Evolutionary conservation across 1,140 invertebrate species (phyloP), one percentile per base, ranked within the genome.

Genomic region (Diachasma alloeum): DNA sequence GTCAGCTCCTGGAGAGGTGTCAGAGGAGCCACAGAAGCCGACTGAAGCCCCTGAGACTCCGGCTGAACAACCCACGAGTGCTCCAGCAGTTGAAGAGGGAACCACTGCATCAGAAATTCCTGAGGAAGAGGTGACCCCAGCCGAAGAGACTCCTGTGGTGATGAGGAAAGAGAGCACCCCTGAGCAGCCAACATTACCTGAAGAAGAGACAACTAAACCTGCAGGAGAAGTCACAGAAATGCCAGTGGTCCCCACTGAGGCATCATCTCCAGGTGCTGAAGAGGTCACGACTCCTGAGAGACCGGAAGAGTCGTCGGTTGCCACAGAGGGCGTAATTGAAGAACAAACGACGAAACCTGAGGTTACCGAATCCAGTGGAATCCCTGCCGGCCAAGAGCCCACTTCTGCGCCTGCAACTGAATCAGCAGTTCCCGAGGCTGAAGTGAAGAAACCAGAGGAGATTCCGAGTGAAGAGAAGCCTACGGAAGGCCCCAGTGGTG

Each of bases 11-110:
- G 31, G 44, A 72, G 39, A 42, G 39, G 59, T 11, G 31, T 53
- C 75, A 53, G 66, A 81, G 74, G 26, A 37, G 73, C 71, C 75
- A 13, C 59, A 80, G 74, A 46, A 78, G 67, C 6, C 46, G 63
- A 70, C 78, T 81, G 42, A 73, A 74, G 66, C 44, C 74, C 79
- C 69, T 36, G 73, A 76, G 71, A 59, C 48, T 66, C 24, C 79
- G 39, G 72, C 73, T 36, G 78, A 63, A 53, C 67, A 46, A 72
- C 59, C 63, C 59, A 66, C 24, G 0, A 79, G 75, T 78, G 75
- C 70, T n/a, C 39, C 72, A 9, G 19, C 70, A 15, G 31, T n/a
- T 13, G 73, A 73, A 9, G 39, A 44, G n/a, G 67, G 70, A 72
- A 6, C 79, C 71, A 70, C 75, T 67, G 22, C 71, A 46, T 70